Evolutionary conservation across 2,113 vertebrate species (phyloP), one percentile per base, ranked within the genome.

Genomic region (Dicentrarchus labrax): DNA sequence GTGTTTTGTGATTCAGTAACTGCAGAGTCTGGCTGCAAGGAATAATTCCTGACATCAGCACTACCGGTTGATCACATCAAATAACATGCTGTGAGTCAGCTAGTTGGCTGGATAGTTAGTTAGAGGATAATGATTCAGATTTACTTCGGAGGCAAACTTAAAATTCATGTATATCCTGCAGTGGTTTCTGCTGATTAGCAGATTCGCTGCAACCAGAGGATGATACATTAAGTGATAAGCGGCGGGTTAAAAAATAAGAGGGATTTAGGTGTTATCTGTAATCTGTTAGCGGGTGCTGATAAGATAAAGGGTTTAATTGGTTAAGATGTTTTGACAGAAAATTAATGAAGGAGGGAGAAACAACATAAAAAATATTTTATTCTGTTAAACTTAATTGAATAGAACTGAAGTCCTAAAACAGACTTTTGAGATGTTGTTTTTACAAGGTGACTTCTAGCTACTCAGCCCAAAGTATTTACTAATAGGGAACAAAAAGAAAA

Each of bases 21-120:
- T 80, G 16, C 51, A 51, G 51, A 69, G 22, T 70, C 71, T 80
- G 22, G 41, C 73, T 66, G 65, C 38, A 38, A 62, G 62, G 50
- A 38, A 79, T 86, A 71, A 75, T 74, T 71, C 72, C 62, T 82
- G 78, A 79, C 74, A 82, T 80, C 81, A 80, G 78, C 78, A 84
- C 51, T 43, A 80, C 70, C 39, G 0, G 62, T 56, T 86, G 76
- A 78, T 83, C 54, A 57, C 77, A 68, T 76, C 51, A 85, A 69
- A 85, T 61, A 75, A 78, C 75, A 54, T 19, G n/a, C 43, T 66
- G 47, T 88, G 81, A 86, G 75, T 88, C 85, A 83, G 73, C 76
- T 62, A 59, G 74, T n/a, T 57, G 47, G 66, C 76, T 17, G 51
- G 61, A 60, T 84, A 48, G 60, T 80, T 84, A 82, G 57, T 82